A percentile compares a stretch with the other conserved stretches of the same genome.
phyloP scores from a whole-genome alignment of 2,113 vertebrate species.

The Anoura caudifer region DNA sequence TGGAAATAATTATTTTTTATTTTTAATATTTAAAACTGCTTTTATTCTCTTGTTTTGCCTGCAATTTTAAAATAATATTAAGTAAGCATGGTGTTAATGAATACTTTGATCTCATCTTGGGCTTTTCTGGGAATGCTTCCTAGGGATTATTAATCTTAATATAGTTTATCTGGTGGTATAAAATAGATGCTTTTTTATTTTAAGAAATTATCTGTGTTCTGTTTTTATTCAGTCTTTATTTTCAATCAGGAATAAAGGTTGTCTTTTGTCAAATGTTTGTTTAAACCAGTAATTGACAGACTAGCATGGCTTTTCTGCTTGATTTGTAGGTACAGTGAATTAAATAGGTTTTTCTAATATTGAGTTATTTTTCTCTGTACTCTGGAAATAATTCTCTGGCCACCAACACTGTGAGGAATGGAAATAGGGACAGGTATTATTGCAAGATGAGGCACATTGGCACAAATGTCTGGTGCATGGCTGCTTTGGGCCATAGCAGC shows the following conservation, averaged over 20 bases:
- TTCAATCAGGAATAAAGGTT: background rate
- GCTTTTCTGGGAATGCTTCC: background rate
- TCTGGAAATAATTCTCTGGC: background rate
- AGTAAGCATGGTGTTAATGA: background rate
- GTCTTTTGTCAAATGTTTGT: background rate
- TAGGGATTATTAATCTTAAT: background rate
- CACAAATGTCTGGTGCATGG: background rate
- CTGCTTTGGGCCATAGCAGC: background rate
- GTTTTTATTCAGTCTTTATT: background rate
- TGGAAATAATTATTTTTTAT: background rate
- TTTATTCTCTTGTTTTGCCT: background rate
- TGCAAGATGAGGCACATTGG: background rate
- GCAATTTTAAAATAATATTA: background rate
- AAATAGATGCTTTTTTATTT: constrained; percentile 4
- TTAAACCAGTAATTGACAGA: background rate
- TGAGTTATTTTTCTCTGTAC: background rate
- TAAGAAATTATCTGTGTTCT: background rate
- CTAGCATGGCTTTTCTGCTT: background rate
- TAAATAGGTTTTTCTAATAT: background rate
- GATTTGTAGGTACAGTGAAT: background rate
- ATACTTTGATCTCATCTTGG: background rate
- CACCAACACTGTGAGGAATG: background rate
- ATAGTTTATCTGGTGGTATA: background rate
- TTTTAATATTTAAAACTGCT: background rate
- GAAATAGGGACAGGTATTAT: background rate